phyloP scores from a whole-genome alignment of 2,888 invertebrate genomes.

The Andrena marginata region DNA sequence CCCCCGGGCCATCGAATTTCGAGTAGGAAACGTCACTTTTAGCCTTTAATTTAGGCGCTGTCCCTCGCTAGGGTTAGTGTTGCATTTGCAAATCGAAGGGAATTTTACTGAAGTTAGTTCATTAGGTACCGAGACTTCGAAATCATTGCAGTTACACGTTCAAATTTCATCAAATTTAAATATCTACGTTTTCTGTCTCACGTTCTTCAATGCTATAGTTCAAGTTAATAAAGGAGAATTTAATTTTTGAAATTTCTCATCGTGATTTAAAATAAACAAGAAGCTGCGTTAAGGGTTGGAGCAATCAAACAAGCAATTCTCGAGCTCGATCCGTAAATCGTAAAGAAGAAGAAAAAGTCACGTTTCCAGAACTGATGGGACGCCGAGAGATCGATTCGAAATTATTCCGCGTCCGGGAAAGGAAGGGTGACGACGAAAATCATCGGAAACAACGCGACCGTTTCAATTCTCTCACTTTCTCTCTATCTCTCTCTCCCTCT shows the following conservation, averaged over 20 bases:
- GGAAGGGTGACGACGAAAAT: constrained; percentile 36
- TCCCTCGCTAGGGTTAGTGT: not conserved
- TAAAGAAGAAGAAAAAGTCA: not conserved
- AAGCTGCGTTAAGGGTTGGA: not conserved
- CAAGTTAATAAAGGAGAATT: not conserved
- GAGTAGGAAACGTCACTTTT: not conserved
- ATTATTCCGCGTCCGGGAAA: constrained; percentile 9
- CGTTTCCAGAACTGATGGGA: not conserved
- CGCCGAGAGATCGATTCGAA: not conserved
- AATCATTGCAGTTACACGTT: no score
- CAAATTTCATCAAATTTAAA: no score
- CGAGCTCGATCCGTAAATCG: not conserved
- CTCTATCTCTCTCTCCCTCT: not conserved
- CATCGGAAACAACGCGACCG: constrained; percentile 14
- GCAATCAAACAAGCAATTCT: not conserved
- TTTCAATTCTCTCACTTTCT: constrained; percentile 4
- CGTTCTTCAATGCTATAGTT: not conserved
- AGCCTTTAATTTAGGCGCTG: not conserved
- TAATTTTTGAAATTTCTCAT: not conserved
- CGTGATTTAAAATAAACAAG: not conserved
- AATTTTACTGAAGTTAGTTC: no score
- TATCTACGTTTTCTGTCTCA: no score
- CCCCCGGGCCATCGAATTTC: not conserved
- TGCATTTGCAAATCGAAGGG: no score
- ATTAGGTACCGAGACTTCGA: no score